phyloP scores from a whole-genome alignment of 2,797 vertebrate species.

The Oreonectes daqikongensis region DNA sequence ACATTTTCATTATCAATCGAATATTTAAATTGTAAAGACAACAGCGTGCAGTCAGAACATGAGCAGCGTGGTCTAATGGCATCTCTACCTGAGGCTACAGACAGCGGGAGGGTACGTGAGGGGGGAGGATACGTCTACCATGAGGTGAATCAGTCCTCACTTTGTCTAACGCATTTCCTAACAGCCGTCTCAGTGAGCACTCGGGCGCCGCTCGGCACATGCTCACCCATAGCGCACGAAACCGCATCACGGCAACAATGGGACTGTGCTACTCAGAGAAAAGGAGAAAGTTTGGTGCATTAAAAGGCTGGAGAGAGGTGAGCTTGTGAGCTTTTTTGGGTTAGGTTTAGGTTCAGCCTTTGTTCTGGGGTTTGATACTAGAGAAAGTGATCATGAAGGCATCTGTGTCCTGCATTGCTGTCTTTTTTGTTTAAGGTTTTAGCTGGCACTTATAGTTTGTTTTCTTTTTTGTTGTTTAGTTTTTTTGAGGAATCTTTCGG shows the following conservation, averaged over 20 bases:
- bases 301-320: constrained; percentile 57
- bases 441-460: neutral
- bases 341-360: neutral
- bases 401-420: neutral
- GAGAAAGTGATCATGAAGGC: neutral
- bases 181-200: constrained; percentile 47
- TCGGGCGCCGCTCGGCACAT: constrained; percentile 12
- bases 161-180: constrained; percentile 58
- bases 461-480: too few species aligned
- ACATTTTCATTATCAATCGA: neutral
- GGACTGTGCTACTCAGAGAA: constrained; percentile 58
- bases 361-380: neutral
- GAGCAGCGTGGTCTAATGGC: neutral
- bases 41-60: constrained; percentile 10
- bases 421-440: neutral
- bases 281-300: constrained; percentile 46
- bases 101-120: constrained; percentile 1
- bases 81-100: constrained; percentile 50
- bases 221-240: constrained; percentile 1
- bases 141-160: constrained; percentile 53
- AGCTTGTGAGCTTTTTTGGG: constrained; percentile 20
- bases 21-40: neutral
- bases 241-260: constrained; percentile 50
- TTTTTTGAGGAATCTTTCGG: too few species aligned
- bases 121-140: constrained; percentile 18